Base-by-base conservation (phyloP, 2,797 vertebrate species). In the Astyanax mexicanus region DNA sequence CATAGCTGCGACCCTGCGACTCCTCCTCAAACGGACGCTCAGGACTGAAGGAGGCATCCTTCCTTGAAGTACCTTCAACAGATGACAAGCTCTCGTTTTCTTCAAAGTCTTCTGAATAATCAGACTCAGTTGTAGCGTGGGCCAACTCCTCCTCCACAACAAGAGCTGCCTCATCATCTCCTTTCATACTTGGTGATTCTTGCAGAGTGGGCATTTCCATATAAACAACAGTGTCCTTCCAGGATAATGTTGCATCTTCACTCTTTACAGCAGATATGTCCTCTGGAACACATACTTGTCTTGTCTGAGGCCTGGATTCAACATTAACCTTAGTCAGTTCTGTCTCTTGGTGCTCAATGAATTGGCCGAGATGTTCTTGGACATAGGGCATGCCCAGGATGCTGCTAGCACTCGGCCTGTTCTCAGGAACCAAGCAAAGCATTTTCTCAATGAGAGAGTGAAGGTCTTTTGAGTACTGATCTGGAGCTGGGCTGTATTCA, bases 21-120 rank as follows among this genome's bases (percentile, higher is more conserved):
- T 90, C 87, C 17, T 85, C 84, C 55, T 79, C 51, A 35, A 80
- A 86, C 23, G 72, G 84, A 69, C 55, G 69, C 1, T 62, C 69
- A 38, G 51, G 60, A 54, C 66, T 69, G n/a, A 70, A 71, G 0
- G 55, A 27, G 3, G 71, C 81, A 32, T 75, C 84, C 44, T 89
- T 84, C 35, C 82, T 84, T 35, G 54, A 70, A 74, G 54, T 27
- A 47, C 88, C 90, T 55, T 89, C 90, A 0, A 40, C 19, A 23
- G 89, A 92, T 19, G 91, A 88, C 64, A 80, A 49, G 57, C 88
- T 92, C 8, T 89, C 90, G 40, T 90, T 88, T 65, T 91, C 90
- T 19, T 94, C 92, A 86, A 94, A 95, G 82, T 95, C 93, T 19
- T 94, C 94, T 0, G 92, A 89, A 72, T 95, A 95, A 52, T 90